Evolutionary conservation across 2,797 vertebrate genomes (phyloP).

Genomic region (Nothura maculosa): DNA sequence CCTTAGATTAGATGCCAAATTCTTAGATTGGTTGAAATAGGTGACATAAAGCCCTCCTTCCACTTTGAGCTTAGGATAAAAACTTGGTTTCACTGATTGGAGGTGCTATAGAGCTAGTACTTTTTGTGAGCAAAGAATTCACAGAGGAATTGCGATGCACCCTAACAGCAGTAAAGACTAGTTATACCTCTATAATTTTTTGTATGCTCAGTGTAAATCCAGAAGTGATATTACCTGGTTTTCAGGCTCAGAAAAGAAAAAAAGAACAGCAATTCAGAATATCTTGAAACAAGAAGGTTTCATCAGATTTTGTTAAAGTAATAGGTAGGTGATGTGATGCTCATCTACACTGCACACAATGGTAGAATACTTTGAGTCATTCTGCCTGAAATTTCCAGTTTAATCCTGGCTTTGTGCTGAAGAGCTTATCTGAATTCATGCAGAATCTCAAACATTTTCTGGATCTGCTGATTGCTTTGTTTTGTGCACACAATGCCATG

Average conservation of each 20-base stretch:
- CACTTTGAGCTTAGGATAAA: conserved; percentile 9
- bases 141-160: not conserved
- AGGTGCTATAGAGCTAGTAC: conserved; percentile 4
- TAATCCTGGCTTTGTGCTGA: not conserved
- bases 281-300: not conserved
- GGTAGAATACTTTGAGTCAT: not conserved
- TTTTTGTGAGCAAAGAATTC: not conserved
- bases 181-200: conserved; percentile 3
- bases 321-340: not conserved
- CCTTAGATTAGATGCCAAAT: conserved; percentile 24
- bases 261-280: not conserved
- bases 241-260: not conserved
- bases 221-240: not conserved
- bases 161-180: conserved; percentile 20
- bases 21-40: conserved; percentile 26
- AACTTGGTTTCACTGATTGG: not conserved
- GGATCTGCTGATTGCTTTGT: not conserved
- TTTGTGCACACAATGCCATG: not conserved
- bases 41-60: conserved; percentile 14
- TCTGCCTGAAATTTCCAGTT: not conserved
- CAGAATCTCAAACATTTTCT: not conserved
- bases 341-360: not conserved
- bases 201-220: not conserved
- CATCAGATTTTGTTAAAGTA: too few species aligned
- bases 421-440: not conserved